These are phyloP conservation scores for Mesochorus sp. DNA, from an alignment of 2,888 invertebrate species.

Conservation along the genomic window DNA sequence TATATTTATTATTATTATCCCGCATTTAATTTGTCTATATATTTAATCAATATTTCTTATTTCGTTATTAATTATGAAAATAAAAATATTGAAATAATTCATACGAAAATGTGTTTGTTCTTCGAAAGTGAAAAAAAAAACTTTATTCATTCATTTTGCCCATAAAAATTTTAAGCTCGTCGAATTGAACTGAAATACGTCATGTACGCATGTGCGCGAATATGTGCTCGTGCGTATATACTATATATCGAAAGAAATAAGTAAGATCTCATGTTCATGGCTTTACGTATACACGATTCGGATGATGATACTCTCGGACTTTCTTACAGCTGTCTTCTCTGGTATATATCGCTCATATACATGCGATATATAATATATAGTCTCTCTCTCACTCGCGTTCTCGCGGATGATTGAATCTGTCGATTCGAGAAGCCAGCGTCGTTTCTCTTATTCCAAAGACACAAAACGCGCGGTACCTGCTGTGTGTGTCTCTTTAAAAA, in stretches of 20 bases:
- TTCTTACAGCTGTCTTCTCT: not conserved
- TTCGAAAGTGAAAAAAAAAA: not conserved
- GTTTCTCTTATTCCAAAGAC: conserved; percentile 1
- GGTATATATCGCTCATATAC: not conserved
- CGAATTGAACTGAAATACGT: not conserved
- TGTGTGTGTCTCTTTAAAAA: not conserved
- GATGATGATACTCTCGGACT: conserved; percentile 5
- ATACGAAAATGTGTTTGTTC: too few species aligned
- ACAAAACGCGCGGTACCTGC: too few species aligned
- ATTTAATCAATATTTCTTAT: too few species aligned
- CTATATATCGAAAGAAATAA: too few species aligned
- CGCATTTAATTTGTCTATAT: too few species aligned
- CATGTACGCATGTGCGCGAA: not conserved
- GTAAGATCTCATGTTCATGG: not conserved
- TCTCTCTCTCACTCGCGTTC: not conserved
- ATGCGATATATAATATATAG: not conserved
- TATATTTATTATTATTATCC: too few species aligned
- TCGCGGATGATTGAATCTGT: conserved; percentile 42
- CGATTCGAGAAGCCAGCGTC: conserved; percentile 12
- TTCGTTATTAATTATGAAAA: too few species aligned
- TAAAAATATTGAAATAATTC: too few species aligned
- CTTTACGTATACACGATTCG: not conserved
- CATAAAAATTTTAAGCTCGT: not conserved
- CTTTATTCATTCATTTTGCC: not conserved
- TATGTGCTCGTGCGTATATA: not conserved